Evolutionary conservation across 2,113 vertebrate species (phyloP).

Genomic region (Leptocoma aspasia): DNA sequence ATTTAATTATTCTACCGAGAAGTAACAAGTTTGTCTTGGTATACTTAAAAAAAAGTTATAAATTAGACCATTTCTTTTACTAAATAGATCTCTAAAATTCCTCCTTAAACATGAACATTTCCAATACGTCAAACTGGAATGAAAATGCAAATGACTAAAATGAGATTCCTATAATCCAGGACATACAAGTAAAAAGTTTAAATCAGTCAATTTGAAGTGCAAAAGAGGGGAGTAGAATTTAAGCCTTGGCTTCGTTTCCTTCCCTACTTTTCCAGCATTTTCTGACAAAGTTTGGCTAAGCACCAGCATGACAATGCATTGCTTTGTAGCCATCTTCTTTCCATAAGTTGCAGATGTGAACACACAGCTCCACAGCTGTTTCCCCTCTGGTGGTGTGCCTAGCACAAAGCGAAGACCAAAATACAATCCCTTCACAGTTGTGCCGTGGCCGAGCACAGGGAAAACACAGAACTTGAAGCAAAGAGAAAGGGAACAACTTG

Average conservation of each 20-base stretch:
- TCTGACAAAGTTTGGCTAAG: not conserved
- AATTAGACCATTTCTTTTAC: not conserved
- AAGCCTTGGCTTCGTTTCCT: not conserved
- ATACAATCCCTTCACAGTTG: rapidly evolving
- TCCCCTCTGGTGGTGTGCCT: not conserved
- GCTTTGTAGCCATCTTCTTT: not conserved
- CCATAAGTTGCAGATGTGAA: rapidly evolving
- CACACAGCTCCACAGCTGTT: not conserved
- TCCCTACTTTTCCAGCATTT: not conserved
- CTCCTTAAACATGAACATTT: not conserved
- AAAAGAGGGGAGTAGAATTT: not conserved
- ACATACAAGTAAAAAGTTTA: not conserved
- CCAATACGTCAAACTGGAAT: not conserved
- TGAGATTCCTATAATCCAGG: not conserved
- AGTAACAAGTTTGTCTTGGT: not conserved
- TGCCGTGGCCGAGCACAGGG: not conserved
- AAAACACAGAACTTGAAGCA: not conserved
- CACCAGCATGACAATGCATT: not conserved
- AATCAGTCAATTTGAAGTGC: not conserved
- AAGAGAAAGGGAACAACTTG: not conserved
- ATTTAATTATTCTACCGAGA: not conserved
- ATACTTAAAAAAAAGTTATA: not conserved
- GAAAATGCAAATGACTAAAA: not conserved
- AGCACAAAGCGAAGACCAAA: not conserved
- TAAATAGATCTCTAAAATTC: not conserved